These are phyloP conservation scores for Aradophagus sp. DNA, from an alignment of 1,140 invertebrate species.

Conservation along the genomic window DNA sequence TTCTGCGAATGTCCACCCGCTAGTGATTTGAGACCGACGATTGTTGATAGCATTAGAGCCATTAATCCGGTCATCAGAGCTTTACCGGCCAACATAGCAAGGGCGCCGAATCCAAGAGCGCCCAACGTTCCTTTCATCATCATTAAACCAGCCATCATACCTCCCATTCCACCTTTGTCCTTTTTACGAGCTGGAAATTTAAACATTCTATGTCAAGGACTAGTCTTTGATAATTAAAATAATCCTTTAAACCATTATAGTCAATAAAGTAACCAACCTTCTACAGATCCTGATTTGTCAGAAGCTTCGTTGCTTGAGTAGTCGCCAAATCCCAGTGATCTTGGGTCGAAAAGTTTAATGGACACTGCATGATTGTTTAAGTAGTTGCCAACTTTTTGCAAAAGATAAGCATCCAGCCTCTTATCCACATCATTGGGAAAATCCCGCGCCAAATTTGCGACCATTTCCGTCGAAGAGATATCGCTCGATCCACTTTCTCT, in stretches of 20 bases:
- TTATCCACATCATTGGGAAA: slow-evolving; percentile 85
- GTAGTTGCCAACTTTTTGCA: slow-evolving; percentile 82
- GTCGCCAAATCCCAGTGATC: slow-evolving; percentile 77
- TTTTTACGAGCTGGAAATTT: slow-evolving; percentile 75
- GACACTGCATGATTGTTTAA: slow-evolving; percentile 83
- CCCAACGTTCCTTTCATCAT: slow-evolving; percentile 80
- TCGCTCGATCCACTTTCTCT: slow-evolving; percentile 78
- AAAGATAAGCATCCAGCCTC: slow-evolving; percentile 83
- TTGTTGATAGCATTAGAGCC: slow-evolving; percentile 84
- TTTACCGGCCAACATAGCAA: slow-evolving; percentile 87
- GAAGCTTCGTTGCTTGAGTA: slow-evolving; percentile 70
- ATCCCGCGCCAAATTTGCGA: slow-evolving; percentile 82
- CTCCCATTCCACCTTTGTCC: slow-evolving; percentile 67
- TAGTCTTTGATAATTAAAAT: too few relatives aligned
- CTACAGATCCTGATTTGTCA: slow-evolving; percentile 63
- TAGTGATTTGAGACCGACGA: slow-evolving; percentile 85
- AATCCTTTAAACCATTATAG: too few relatives aligned
- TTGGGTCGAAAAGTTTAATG: slow-evolving; percentile 81
- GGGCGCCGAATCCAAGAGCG: slow-evolving; percentile 82
- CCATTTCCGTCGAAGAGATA: slow-evolving; percentile 79
- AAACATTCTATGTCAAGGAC: too few relatives aligned
- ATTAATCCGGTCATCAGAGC: slow-evolving; percentile 88
- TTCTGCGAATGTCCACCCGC: slow-evolving; percentile 80
- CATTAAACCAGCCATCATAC: slow-evolving; percentile 71
- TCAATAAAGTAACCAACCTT: too few relatives aligned